Percentiles rank a stretch among this genome's conserved stretches.
These are phyloP conservation scores for Corydoras maculifer DNA, from an alignment of 2,113 vertebrate genomes.

Conservation along the genomic window DNA sequence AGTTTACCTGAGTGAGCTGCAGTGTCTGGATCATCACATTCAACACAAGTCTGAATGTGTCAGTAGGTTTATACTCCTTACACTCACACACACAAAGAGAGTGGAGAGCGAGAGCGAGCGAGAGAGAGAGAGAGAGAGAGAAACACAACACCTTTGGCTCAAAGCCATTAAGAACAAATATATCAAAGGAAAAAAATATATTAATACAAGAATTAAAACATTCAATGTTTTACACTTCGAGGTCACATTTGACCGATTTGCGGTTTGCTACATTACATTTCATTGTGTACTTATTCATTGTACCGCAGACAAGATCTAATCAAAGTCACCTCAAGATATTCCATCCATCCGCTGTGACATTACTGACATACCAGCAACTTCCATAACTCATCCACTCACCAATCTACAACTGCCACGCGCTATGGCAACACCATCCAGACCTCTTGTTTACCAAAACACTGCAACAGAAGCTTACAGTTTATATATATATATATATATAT, in stretches of 20 bases:
- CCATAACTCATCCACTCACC: slow-evolving; percentile 3
- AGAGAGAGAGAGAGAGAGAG: not conserved
- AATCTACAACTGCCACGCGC: slow-evolving; percentile 13
- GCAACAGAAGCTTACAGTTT: not conserved
- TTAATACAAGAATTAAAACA: not conserved
- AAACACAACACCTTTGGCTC: slow-evolving; percentile 33
- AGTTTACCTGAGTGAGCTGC: no score
- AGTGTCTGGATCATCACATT: no score
- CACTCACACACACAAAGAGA: not conserved
- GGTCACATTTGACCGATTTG: no score
- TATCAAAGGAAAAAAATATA: not conserved
- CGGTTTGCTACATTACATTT: not conserved
- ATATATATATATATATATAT: no score
- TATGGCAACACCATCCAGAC: slow-evolving; percentile 13
- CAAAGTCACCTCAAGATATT: slow-evolving; percentile 17
- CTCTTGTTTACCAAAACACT: slow-evolving; percentile 30
- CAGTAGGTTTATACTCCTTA: not conserved
- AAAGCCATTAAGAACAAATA: slow-evolving; percentile 8
- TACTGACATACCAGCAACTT: not conserved
- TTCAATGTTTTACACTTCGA: not conserved
- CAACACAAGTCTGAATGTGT: not conserved
- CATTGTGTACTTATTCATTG: not conserved
- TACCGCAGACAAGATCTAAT: not conserved
- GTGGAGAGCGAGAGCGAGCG: no score
- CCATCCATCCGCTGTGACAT: slow-evolving; percentile 16